Conservation (phyloP, 2,888 invertebrate genomes). For the Polymixis lichenea region DNA sequence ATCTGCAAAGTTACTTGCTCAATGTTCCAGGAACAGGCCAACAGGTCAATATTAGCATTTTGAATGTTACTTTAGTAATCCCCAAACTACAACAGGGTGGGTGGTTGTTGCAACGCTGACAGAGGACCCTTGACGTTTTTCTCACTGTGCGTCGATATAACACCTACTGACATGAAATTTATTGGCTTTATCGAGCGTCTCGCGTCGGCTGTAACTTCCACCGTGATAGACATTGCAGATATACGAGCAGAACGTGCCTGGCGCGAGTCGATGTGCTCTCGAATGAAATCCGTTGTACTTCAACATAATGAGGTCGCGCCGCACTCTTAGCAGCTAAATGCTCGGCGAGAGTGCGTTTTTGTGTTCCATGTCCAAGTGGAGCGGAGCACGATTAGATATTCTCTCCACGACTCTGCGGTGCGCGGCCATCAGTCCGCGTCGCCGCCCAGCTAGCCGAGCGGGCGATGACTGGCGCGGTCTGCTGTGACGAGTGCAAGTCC, state of each 20-base stretch:
- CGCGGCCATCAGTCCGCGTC: conserved; percentile 14
- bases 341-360: conserved; percentile 49
- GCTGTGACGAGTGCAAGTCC: not conserved
- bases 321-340: conserved; percentile 27
- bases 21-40: conserved; percentile 12
- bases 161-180: conserved; percentile 13
- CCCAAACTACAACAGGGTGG: conserved; percentile 24
- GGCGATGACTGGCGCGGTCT: not conserved
- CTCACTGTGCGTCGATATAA: conserved; percentile 15
- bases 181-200: conserved; percentile 26
- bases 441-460: not conserved
- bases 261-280: conserved; percentile 5
- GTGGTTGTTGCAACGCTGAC: not conserved
- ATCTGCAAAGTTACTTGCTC: conserved; percentile 37
- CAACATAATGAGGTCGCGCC: conserved; percentile 31
- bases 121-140: not conserved
- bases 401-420: conserved; percentile 23
- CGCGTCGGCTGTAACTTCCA: conserved; percentile 12
- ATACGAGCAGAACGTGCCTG: conserved; percentile 29
- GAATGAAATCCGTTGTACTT: conserved; percentile 14
- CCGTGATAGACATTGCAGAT: conserved; percentile 19
- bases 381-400: conserved; percentile 42
- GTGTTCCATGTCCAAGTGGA: conserved; percentile 50
- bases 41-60: conserved; percentile 48
- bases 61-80: conserved; percentile 45